Evolutionary conservation across 2,797 vertebrate species (phyloP), one percentile per base, ranked within the genome.

Genomic region (Centroberyx gerrardi): DNA sequence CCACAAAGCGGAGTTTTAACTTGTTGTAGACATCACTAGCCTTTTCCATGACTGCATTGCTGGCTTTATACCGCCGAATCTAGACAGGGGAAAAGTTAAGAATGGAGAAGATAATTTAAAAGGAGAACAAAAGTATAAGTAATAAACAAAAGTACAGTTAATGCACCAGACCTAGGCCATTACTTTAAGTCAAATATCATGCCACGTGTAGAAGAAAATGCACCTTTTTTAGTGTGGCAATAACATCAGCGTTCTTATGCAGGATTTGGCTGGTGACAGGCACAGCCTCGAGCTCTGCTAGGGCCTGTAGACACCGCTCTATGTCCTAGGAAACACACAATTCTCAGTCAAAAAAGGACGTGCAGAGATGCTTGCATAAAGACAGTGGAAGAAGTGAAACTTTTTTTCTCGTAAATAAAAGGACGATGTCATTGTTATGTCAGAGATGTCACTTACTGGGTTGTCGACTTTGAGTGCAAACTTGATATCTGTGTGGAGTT

Each of bases 401-500:
- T 17, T 5, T 40, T 22, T 38, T 52, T 22, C 33, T 28, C 8
- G 8, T 36, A 36, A 36, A 36, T 1, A 36, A 8, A 36, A 27
- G 10, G 27, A 14, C 5, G 0, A 18, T 44, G 13, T 8, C 10
- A 29, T 3, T 40, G 53, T 53, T 40, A 5, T 33, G 22, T 28
- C 13, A 56, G n/a, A 53, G 3, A 10, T 22, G 40, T 22, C 5
- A 91, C 97, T 96, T 89, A 99, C 98, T 64, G 98, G 98, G 88
- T 96, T 98, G 92, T 99, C 98, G n/a, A 99, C 98, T 90, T 99
- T 99, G 70, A 99, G 94, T 55, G 98, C 96, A 90, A 97, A 99
- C 90, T 99, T 99, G 82, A 99, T 96, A 81, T 99, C 98, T 0
- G 96, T 97, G 93, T 99, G 98, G 28, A 99, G 95, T 72, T 99